These are phyloP conservation scores for Agrotis clavis DNA, from an alignment of 2,888 invertebrate species.

Conservation along the genomic window DNA sequence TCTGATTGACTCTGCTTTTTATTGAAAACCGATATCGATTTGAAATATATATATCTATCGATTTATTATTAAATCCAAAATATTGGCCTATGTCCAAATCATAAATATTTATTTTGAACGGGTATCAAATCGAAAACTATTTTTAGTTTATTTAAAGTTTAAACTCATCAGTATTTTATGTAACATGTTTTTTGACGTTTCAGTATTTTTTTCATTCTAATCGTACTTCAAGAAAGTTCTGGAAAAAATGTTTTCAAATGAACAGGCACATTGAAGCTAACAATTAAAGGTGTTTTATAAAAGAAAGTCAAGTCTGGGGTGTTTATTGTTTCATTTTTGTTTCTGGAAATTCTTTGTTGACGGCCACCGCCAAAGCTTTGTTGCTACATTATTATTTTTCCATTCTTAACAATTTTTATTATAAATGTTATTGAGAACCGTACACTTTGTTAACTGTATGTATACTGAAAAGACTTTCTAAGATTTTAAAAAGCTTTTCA, in stretches of 20 bases:
- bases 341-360: constrained; percentile 34
- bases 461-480: constrained; percentile 25
- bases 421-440: constrained; percentile 20
- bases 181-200: background rate
- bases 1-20: constrained; percentile 19
- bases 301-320: constrained; percentile 44
- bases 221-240: constrained; percentile 9
- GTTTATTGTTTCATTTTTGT: constrained; percentile 50
- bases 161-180: constrained; percentile 24
- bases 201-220: background rate
- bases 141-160: constrained; percentile 43
- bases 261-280: constrained; percentile 26
- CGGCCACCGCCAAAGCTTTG: constrained; percentile 17
- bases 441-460: constrained; percentile 23
- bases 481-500: constrained; percentile 29
- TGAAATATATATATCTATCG: constrained; percentile 69
- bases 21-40: constrained; percentile 60
- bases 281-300: constrained; percentile 34
- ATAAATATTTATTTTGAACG: constrained; percentile 69
- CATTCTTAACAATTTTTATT: constrained; percentile 29
- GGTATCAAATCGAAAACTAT: constrained; percentile 52
- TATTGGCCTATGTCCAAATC: constrained; percentile 70
- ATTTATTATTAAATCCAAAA: constrained; percentile 62
- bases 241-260: background rate
- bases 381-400: constrained; percentile 28